phyloP scores from a whole-genome alignment of 1,140 invertebrate genomes.

The Batillaria attramentaria region DNA sequence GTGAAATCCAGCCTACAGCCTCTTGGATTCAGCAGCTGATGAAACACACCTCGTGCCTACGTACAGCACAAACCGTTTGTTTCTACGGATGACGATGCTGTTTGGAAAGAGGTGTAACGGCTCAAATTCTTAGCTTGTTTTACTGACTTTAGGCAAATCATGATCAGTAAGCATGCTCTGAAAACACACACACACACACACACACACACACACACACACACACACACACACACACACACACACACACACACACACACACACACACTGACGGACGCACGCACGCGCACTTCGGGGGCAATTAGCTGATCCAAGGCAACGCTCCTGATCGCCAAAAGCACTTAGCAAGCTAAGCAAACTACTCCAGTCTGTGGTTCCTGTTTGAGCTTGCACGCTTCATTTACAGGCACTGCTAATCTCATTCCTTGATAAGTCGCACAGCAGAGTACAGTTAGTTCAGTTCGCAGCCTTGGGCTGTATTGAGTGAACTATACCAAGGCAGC shows the following conservation, averaged over 20 bases:
- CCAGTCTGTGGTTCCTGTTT: no score
- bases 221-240: constrained; percentile 12
- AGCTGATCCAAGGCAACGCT: no score
- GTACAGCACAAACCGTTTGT: neutral
- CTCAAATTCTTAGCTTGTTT: neutral
- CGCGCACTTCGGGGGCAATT: no score
- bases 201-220: constrained; percentile 4
- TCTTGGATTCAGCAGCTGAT: neutral
- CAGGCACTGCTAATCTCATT: no score
- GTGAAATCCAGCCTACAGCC: neutral
- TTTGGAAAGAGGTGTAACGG: neutral
- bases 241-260: neutral
- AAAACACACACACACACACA: neutral
- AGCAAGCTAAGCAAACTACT: no score
- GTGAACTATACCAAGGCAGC: no score
- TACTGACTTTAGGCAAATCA: neutral
- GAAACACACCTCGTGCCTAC: neutral
- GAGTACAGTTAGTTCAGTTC: no score
- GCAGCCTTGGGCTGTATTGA: no score
- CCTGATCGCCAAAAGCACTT: no score
- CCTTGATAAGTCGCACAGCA: no score
- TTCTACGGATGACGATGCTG: neutral
- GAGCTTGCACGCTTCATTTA: no score
- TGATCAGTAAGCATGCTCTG: neutral
- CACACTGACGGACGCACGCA: neutral